Evolutionary conservation across 2,113 vertebrate species (phyloP).

Genomic region (Heterotilapia buettikoferi): DNA sequence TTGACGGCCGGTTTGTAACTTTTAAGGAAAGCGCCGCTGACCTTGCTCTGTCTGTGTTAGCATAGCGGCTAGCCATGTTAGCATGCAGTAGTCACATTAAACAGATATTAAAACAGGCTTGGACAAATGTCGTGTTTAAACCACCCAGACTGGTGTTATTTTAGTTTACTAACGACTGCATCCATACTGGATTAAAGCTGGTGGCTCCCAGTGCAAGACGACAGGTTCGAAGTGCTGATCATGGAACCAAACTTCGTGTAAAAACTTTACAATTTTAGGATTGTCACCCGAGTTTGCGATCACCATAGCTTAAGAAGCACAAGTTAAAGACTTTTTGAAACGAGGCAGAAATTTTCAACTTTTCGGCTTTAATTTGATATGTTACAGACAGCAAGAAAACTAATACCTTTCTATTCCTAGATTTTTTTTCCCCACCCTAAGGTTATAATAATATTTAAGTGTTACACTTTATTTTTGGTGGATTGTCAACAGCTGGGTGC

Average conservation of each 20-base stretch:
- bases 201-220: background rate
- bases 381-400: background rate
- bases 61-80: constrained; percentile 28
- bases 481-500: background rate
- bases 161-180: background rate
- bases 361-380: background rate
- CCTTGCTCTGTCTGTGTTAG: constrained; percentile 62
- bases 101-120: background rate
- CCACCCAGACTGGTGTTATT: rapidly evolving
- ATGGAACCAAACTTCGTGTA: background rate
- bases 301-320: rapidly evolving
- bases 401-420: rapidly evolving
- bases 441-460: background rate
- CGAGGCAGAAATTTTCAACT: rapidly evolving
- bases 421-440: rapidly evolving
- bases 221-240: background rate
- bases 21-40: constrained; percentile 32
- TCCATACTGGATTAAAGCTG: background rate
- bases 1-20: background rate
- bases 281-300: background rate
- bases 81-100: background rate
- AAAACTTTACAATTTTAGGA: background rate
- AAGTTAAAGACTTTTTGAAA: rapidly evolving
- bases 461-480: background rate
- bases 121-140: background rate